A percentile compares a stretch with the other conserved stretches of the same genome.
Evolutionary conservation across 2,797 vertebrate genomes (phyloP).

Genomic region (Phrynocephalus vlangalii): DNA sequence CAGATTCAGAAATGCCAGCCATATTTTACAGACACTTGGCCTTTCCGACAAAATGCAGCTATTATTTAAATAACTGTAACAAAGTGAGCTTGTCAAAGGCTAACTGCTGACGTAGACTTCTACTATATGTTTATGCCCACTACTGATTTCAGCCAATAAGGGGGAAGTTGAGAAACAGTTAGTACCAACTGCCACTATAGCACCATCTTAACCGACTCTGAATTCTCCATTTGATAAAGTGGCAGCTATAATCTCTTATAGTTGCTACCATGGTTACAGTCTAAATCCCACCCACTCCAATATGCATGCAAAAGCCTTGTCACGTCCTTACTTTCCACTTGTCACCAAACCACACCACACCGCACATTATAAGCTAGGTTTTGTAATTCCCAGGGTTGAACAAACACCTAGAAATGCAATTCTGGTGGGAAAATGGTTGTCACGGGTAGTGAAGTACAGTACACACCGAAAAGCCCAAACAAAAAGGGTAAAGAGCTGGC

Average conservation of each 20-base stretch:
- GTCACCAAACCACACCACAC: not conserved
- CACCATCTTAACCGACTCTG: not conserved
- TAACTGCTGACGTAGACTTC: conserved; percentile 18
- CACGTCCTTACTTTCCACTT: not conserved
- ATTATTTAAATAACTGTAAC: conserved; percentile 22
- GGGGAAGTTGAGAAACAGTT: not conserved
- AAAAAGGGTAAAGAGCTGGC: not conserved
- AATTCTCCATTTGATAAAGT: conserved; percentile 26
- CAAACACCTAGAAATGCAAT: not conserved
- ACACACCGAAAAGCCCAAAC: not conserved
- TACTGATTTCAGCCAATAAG: conserved; percentile 3
- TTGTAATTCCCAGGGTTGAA: not conserved
- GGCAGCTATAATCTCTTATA: not conserved
- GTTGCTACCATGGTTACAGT: not conserved
- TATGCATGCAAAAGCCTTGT: not conserved
- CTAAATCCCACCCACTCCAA: not conserved
- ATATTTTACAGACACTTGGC: conserved; percentile 2
- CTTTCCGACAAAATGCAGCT: not conserved
- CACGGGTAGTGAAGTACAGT: not conserved
- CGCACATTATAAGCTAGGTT: not conserved
- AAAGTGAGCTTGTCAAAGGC: conserved; percentile 48
- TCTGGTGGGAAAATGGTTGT: not conserved
- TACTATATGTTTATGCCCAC: not conserved
- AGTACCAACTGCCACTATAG: conserved; percentile 21
- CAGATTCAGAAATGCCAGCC: conserved; percentile 23